Evolutionary conservation across 2,797 vertebrate genomes (phyloP).

Genomic region (Spinibarbus caldwelli): DNA sequence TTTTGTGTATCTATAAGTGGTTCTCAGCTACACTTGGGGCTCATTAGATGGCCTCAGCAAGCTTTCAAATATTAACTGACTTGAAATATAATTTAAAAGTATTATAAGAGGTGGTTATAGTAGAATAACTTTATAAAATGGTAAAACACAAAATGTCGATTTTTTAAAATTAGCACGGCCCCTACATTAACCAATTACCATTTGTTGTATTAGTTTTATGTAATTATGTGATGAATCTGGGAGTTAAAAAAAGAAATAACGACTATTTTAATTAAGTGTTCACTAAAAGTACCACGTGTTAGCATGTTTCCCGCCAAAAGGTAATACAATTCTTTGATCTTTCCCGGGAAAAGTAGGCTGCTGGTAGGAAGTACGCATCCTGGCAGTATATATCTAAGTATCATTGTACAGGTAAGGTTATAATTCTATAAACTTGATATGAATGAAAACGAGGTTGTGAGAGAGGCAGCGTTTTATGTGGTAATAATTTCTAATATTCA

Average conservation of each 20-base stretch:
- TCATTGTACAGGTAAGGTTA: neutral
- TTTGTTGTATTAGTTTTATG: neutral
- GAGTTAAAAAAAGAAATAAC: neutral
- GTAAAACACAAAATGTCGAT: neutral
- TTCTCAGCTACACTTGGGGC: neutral
- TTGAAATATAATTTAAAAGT: neutral
- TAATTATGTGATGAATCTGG: neutral
- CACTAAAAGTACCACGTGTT: neutral
- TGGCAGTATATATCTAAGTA: neutral
- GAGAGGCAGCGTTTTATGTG: neutral
- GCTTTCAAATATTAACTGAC: neutral
- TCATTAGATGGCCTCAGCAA: slow-evolving; percentile 1
- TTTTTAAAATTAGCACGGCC: too few species aligned
- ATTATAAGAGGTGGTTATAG: neutral
- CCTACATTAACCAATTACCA: neutral
- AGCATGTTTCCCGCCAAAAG: neutral
- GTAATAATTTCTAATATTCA: too few species aligned
- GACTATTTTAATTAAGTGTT: neutral
- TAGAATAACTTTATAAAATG: neutral
- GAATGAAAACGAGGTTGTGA: neutral
- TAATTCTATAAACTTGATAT: neutral
- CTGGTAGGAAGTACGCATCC: neutral
- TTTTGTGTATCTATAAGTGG: neutral
- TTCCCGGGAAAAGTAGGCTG: neutral
- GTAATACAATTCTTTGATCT: neutral